Evolutionary conservation across 2,113 vertebrate species (phyloP).

Genomic region (Okapia johnstoni): DNA sequence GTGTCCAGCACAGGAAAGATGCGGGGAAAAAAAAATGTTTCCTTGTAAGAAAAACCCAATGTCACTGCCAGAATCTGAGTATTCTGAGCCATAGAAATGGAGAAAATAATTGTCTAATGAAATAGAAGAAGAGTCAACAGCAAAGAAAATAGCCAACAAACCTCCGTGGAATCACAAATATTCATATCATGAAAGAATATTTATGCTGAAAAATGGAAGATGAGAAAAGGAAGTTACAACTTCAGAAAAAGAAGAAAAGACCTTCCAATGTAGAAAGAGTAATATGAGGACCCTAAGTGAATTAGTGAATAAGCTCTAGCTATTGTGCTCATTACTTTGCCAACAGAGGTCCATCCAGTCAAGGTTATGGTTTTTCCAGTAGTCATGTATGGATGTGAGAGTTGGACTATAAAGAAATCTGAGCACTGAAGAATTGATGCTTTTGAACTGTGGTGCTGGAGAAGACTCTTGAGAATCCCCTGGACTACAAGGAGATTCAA

Average conservation of each 20-base stretch:
- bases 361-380: background rate
- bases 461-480: background rate
- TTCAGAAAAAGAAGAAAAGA: background rate
- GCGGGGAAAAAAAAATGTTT: background rate
- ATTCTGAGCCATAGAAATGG: background rate
- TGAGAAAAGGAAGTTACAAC: background rate
- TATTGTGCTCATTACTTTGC: background rate
- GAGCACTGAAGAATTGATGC: background rate
- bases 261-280: background rate
- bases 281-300: background rate
- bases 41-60: fast-evolving
- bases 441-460: background rate
- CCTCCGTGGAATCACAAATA: background rate
- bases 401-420: background rate
- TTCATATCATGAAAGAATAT: background rate
- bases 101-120: background rate
- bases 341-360: background rate
- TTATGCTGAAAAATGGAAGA: background rate
- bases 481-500: background rate
- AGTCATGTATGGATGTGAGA: background rate
- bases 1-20: background rate
- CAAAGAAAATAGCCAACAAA: background rate
- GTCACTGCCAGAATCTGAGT: background rate
- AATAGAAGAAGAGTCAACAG: background rate
- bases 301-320: background rate